phyloP scores from a whole-genome alignment of 2,888 invertebrate species.

The Cheilosia variabilis region DNA sequence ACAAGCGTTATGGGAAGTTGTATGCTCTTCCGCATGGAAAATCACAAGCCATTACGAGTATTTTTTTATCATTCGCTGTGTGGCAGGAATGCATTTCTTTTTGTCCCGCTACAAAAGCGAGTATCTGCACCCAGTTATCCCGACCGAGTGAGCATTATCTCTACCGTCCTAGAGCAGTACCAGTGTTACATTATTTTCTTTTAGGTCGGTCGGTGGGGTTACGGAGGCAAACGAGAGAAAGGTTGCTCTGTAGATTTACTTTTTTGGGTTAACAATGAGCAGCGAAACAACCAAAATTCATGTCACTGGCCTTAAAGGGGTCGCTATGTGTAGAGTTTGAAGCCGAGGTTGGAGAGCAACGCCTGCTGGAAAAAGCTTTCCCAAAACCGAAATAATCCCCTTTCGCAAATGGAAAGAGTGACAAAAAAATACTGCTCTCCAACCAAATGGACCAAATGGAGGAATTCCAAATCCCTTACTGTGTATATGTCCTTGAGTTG shows the following conservation, averaged over 20 bases:
- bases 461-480: conserved; percentile 34
- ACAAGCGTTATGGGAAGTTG: conserved; percentile 68
- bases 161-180: not conserved
- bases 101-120: conserved; percentile 41
- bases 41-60: conserved; percentile 60
- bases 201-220: conserved; percentile 14
- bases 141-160: conserved; percentile 59
- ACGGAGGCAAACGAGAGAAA: conserved; percentile 29
- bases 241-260: conserved; percentile 16
- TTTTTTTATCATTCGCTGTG: conserved; percentile 56
- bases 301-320: conserved; percentile 55
- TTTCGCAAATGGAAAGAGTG: not conserved
- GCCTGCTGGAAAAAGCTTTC: conserved; percentile 32
- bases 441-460: conserved; percentile 59
- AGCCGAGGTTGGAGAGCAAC: conserved; percentile 27
- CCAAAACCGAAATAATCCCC: conserved; percentile 9
- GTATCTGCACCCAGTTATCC: conserved; percentile 66
- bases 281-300: conserved; percentile 59
- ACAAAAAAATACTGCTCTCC: not conserved
- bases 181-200: conserved; percentile 33
- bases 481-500: conserved; percentile 45
- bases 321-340: not conserved
- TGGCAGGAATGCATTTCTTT: conserved; percentile 42
- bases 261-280: conserved; percentile 19
- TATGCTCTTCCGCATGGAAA: conserved; percentile 72